These are phyloP conservation scores for Cheumatopsyche charites DNA, from an alignment of 1,140 invertebrate species.

Conservation along the genomic window DNA sequence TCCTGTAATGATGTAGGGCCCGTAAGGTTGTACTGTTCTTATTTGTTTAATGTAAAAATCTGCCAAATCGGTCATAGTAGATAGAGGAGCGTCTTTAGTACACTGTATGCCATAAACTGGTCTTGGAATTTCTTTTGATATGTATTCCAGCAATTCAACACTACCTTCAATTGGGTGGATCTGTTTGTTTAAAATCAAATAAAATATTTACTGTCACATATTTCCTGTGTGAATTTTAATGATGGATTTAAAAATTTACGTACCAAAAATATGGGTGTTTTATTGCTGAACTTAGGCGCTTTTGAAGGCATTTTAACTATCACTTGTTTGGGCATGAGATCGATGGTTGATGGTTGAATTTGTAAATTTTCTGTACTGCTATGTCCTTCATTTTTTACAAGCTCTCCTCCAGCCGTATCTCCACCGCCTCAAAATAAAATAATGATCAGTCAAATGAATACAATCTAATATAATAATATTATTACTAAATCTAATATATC, in stretches of 20 bases:
- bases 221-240: too few species aligned
- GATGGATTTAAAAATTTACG: conserved; percentile 24
- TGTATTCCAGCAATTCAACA: conserved; percentile 68
- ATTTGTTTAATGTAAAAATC: conserved; percentile 81
- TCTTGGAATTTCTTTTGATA: conserved; percentile 73
- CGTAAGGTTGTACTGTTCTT: conserved; percentile 75
- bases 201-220: conserved; percentile 14
- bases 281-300: conserved; percentile 52
- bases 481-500: neutral
- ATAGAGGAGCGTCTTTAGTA: conserved; percentile 74
- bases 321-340: conserved; percentile 70
- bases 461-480: neutral
- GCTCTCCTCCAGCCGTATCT: neutral
- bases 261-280: conserved; percentile 61
- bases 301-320: conserved; percentile 68
- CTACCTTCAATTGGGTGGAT: conserved; percentile 94
- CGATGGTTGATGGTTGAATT: conserved; percentile 57
- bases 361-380: conserved; percentile 48
- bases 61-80: conserved; percentile 77
- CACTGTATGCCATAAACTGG: conserved; percentile 93
- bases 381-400: conserved; percentile 41
- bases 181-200: conserved; percentile 65
- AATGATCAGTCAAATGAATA: neutral
- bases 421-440: neutral
- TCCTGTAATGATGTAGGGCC: conserved; percentile 86